Conservation (phyloP, 2,888 invertebrate genomes). For the Ellobium chinense region DNA sequence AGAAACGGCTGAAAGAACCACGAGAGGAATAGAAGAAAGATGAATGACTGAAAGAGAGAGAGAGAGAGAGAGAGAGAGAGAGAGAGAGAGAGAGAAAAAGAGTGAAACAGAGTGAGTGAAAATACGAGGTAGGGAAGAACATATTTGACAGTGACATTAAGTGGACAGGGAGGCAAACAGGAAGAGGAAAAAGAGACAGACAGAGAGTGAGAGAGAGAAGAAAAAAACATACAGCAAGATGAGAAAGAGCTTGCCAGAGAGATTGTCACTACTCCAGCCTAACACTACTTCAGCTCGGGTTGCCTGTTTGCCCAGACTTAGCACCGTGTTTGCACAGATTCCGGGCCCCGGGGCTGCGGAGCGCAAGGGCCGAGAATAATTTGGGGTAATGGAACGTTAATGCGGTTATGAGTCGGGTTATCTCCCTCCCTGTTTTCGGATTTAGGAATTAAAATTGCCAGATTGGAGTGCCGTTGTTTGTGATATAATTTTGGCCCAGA, state of each 20-base stretch:
- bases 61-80: neutral
- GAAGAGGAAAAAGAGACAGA: neutral
- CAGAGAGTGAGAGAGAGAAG: neutral
- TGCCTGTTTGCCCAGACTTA: neutral
- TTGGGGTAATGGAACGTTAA: conserved; percentile 15
- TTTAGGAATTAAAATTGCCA: neutral
- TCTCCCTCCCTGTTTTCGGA: neutral
- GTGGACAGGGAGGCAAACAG: neutral
- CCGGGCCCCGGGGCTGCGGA: neutral
- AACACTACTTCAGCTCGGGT: neutral
- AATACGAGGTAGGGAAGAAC: neutral
- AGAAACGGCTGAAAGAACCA: too few species aligned
- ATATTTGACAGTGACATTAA: neutral
- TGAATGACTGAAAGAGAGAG: neutral
- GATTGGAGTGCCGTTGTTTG: neutral
- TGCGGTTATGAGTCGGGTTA: neutral
- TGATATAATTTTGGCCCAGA: neutral
- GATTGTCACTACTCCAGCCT: neutral
- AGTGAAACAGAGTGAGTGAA: neutral
- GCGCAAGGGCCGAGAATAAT: neutral
- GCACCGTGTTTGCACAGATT: neutral
- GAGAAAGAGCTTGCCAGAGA: neutral
- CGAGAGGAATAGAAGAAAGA: neutral
- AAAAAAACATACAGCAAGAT: neutral
- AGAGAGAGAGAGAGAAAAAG: neutral